Conservation (phyloP, 2,888 invertebrate genomes). For the Tenodera sinensis region DNA sequence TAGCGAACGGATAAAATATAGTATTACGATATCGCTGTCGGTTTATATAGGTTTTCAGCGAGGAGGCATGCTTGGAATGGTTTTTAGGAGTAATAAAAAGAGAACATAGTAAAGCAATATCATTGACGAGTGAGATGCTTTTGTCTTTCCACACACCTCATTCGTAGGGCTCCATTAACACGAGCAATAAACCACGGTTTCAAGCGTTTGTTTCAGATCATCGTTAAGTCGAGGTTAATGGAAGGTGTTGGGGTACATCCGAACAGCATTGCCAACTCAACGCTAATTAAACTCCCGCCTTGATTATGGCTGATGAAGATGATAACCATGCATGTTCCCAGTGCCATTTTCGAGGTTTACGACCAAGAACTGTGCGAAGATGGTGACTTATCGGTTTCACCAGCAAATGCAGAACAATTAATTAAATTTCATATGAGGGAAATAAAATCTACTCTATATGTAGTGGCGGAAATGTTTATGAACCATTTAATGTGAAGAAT, state of each 20-base stretch:
- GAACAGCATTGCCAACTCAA: conserved; percentile 8
- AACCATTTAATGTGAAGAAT: background rate
- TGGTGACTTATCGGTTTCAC: background rate
- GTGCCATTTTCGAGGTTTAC: background rate
- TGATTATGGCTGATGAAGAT: conserved; percentile 3
- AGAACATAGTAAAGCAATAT: background rate
- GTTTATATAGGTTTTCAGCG: background rate
- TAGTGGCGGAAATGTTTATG: background rate
- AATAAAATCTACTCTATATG: background rate
- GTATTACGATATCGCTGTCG: background rate
- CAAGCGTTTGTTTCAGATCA: background rate
- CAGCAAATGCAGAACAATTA: background rate
- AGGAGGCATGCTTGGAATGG: background rate
- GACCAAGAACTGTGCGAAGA: background rate
- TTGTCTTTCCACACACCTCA: background rate
- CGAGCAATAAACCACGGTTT: background rate
- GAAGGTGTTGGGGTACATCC: background rate
- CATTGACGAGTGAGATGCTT: background rate
- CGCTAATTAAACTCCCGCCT: background rate
- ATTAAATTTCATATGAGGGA: background rate
- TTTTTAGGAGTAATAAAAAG: background rate
- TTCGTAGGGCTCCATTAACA: background rate
- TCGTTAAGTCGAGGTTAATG: background rate
- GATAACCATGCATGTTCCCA: background rate
- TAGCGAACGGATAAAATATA: background rate